phyloP scores from a whole-genome alignment of 2,797 vertebrate genomes.

The Neoniphon sammara region DNA sequence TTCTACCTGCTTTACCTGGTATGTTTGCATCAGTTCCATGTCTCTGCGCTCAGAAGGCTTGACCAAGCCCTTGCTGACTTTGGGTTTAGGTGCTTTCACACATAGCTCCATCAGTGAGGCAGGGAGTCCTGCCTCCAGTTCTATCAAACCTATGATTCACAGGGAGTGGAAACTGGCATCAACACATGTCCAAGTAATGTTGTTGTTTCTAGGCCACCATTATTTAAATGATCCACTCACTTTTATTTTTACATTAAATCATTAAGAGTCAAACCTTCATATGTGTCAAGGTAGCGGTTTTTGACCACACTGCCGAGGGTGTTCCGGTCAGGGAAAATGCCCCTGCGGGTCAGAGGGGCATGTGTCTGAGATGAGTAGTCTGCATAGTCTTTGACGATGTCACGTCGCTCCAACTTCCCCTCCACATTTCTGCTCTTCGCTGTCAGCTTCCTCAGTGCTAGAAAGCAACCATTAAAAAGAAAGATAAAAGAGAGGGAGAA shows the following conservation, averaged over 20 bases:
- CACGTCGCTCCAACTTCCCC: constrained; percentile 79
- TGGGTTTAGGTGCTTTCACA: constrained; percentile 75
- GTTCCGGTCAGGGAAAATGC: constrained; percentile 78
- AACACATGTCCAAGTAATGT: neutral
- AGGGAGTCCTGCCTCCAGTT: constrained; percentile 84
- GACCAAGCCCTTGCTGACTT: constrained; percentile 68
- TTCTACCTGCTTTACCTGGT: constrained; percentile 83
- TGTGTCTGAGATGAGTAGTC: constrained; percentile 81
- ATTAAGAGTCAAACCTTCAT: constrained; percentile 85
- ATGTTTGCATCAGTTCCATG: constrained; percentile 79
- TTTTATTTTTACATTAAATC: neutral
- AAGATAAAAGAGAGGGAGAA: neutral
- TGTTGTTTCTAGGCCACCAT: neutral
- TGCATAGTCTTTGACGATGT: constrained; percentile 81
- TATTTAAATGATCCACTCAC: neutral
- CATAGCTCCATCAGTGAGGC: constrained; percentile 76
- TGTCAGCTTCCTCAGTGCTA: constrained; percentile 89
- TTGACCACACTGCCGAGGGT: constrained; percentile 72
- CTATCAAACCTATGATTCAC: constrained; percentile 82
- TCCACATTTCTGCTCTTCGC: constrained; percentile 81
- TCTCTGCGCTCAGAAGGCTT: constrained; percentile 76
- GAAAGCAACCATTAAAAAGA: constrained; percentile 14
- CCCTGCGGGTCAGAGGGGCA: constrained; percentile 75
- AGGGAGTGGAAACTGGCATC: neutral
- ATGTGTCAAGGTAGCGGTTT: constrained; percentile 85